Conservation (phyloP, 2,888 invertebrate species). For the Trilocha varians region DNA sequence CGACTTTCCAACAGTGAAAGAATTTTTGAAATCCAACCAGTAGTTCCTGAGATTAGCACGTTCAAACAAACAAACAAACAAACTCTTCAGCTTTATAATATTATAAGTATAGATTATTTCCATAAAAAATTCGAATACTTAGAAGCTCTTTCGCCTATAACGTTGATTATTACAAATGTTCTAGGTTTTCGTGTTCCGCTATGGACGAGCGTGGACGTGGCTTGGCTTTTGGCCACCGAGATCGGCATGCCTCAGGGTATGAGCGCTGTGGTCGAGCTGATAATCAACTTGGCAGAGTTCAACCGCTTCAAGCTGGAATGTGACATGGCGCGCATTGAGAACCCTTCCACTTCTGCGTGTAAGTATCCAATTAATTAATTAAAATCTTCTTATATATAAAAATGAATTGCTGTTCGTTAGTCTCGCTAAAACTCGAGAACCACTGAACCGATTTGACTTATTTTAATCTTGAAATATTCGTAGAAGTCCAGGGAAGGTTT, state of each 20-base stretch:
- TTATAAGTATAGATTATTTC: no score
- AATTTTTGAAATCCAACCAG: no score
- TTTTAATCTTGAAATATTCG: no score
- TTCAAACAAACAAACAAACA: no score
- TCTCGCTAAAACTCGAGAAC: no score
- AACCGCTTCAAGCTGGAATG: conserved; percentile 23
- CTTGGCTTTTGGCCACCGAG: conserved; percentile 25
- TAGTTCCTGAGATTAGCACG: no score
- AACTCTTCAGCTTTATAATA: no score
- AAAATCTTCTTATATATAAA: neutral
- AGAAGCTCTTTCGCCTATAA: neutral
- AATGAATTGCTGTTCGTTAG: no score
- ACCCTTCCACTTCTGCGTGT: neutral
- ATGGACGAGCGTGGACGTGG: conserved; percentile 39
- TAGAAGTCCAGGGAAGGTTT: no score
- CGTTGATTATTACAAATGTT: neutral
- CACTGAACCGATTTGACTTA: no score
- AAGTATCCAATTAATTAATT: neutral
- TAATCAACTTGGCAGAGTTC: conserved; percentile 31
- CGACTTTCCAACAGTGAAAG: no score
- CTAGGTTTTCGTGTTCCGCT: conserved; percentile 37
- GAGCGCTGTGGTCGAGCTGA: conserved; percentile 13
- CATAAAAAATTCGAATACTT: no score
- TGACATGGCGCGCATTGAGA: conserved; percentile 7
- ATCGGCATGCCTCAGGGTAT: conserved; percentile 16